phyloP scores from a whole-genome alignment of 2,888 invertebrate species.

The Pyrocoelia pectoralis region DNA sequence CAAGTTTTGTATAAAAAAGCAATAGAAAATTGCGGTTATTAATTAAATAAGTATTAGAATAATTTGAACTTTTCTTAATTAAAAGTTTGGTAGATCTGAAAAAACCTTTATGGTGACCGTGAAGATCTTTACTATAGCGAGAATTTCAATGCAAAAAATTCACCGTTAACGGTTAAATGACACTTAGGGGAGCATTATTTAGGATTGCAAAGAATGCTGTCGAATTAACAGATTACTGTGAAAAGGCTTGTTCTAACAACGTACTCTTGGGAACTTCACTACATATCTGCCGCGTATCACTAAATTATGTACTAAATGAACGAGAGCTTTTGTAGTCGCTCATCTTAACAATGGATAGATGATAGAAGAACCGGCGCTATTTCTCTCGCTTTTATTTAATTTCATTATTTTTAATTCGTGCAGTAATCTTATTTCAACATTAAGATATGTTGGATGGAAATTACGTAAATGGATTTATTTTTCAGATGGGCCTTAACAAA shows the following conservation, averaged over 20 bases:
- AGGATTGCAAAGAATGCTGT: slow-evolving; percentile 16
- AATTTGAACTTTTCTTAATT: too few species aligned
- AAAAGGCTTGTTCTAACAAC: slow-evolving; percentile 35
- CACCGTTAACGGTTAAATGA: neutral
- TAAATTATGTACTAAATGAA: slow-evolving; percentile 43
- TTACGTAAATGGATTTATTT: too few species aligned
- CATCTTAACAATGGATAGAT: slow-evolving; percentile 21
- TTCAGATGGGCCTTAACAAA: too few species aligned
- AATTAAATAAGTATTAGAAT: too few species aligned
- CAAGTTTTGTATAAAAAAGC: too few species aligned
- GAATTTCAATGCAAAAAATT: neutral
- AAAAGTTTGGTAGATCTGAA: too few species aligned
- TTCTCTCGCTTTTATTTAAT: slow-evolving; percentile 6
- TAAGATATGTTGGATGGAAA: too few species aligned
- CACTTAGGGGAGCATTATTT: slow-evolving; percentile 17
- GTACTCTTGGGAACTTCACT: slow-evolving; percentile 36
- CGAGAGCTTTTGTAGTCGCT: slow-evolving; percentile 24
- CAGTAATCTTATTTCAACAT: neutral
- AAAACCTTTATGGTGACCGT: too few species aligned
- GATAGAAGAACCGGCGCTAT: slow-evolving; percentile 14
- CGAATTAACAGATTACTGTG: slow-evolving; percentile 44
- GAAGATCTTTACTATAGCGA: neutral
- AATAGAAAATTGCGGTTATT: too few species aligned
- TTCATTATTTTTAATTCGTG: neutral
- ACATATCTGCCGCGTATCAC: slow-evolving; percentile 41